These are phyloP conservation scores for Koerneria pararmatus DNA, from an alignment of 2,888 invertebrate species.

Conservation along the genomic window DNA sequence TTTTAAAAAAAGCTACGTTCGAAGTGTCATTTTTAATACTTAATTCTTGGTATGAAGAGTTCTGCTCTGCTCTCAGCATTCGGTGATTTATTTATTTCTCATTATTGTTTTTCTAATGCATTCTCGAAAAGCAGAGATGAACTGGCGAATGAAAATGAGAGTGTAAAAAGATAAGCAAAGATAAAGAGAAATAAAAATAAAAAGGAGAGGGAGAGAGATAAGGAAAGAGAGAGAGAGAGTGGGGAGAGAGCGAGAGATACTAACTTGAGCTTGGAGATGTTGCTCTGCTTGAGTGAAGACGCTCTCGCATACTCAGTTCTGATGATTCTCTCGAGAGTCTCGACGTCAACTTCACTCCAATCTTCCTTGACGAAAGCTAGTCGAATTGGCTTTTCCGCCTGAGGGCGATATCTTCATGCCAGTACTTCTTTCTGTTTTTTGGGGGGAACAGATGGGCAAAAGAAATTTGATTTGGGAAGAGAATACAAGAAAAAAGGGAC, in stretches of 20 bases:
- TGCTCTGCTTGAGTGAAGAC: too few species aligned
- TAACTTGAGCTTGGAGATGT: too few species aligned
- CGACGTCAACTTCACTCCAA: constrained; percentile 12
- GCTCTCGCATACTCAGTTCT: constrained; percentile 15
- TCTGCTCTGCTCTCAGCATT: neutral
- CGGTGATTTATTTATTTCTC: neutral
- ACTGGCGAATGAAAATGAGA: neutral
- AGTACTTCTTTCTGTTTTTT: constrained; percentile 2
- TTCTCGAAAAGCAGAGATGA: neutral
- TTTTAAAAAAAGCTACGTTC: too few species aligned
- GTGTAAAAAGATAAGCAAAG: neutral
- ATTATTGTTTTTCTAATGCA: neutral
- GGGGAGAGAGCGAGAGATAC: neutral
- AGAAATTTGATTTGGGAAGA: too few species aligned
- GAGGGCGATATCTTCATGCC: neutral
- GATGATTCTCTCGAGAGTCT: constrained; percentile 3
- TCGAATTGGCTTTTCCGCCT: constrained; percentile 8
- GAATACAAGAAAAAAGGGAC: too few species aligned
- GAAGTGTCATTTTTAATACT: too few species aligned
- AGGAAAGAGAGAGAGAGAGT: constrained; percentile 7
- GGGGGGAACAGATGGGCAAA: too few species aligned
- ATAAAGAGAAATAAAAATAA: neutral
- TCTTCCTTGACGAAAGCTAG: constrained; percentile 10
- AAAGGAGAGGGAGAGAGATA: neutral
- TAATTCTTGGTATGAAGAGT: neutral